Base-by-base conservation (phyloP, 2,888 invertebrate species). In the Heteromurus nitidus region DNA sequence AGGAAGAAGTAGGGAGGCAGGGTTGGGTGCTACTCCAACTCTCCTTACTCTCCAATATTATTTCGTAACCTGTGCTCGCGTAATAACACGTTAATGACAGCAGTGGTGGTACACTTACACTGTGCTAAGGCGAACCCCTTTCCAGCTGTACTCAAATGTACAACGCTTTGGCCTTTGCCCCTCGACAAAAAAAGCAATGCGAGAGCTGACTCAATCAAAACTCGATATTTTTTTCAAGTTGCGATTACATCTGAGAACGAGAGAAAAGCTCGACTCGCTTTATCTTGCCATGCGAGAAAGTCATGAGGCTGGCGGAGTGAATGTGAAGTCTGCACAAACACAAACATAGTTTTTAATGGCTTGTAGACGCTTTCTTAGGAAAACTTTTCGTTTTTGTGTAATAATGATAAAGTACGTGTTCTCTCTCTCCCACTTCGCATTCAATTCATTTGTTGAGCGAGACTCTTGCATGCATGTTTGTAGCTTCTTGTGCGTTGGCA, bases 271-370 rank as follows among this genome's bases (percentile, higher is more conserved):
- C n/a, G n/a, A n/a, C n/a, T n/a, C n/a, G n/a, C n/a, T n/a, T n/a
- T n/a, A n/a, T n/a, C 50, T n/a, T 3, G 28, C 24, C 60, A 64
- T 70, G 62, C 77, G 55, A 69, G 62, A 74, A 64, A 53, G n/a
- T n/a, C n/a, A n/a, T n/a, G n/a, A n/a, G n/a, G n/a, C n/a, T n/a
- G n/a, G n/a, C n/a, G 26, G 47, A 70, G 70, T 77, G 70, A 70
- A 69, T 79, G 65, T 73, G 73, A 73, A 80, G 73, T 80, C 67
- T 80, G 73, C 67, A 65, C 73, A 73, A 80, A 80, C 67, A 65
- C 73, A 73, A 80, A 80, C 80, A 80, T 73, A 73, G 44, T 55
- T 80, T 80, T 80, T 80, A 80, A 80, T 80, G 68, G 80, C 47
- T 58, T 80, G 80, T 80, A 62, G 24, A 42, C 47, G 7, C 7